phyloP scores from a whole-genome alignment of 2,888 invertebrate species.

The Trypoxylon attenuatum region DNA sequence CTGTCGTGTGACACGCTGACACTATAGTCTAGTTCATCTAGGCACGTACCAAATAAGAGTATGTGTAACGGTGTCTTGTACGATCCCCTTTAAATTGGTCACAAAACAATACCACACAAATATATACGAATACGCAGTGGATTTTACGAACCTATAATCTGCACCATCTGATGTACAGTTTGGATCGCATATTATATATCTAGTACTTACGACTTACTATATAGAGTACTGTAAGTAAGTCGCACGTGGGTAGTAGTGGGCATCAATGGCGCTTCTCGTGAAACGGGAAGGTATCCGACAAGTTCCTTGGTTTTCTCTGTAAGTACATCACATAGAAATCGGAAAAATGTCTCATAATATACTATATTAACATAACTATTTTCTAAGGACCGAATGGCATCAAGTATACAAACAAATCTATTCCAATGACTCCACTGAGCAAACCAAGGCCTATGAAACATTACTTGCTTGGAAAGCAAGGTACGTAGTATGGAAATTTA shows the following conservation, averaged over 20 bases:
- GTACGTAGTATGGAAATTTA: too few species aligned
- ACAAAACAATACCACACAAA: neutral
- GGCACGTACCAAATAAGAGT: too few species aligned
- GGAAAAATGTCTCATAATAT: neutral
- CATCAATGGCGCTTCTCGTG: constrained; percentile 55
- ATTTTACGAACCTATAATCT: neutral
- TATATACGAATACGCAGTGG: too few species aligned
- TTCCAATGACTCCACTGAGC: constrained; percentile 62
- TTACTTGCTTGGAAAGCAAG: constrained; percentile 70
- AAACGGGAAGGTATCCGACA: constrained; percentile 54
- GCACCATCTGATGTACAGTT: neutral
- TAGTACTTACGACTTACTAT: neutral
- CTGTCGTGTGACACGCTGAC: too few species aligned
- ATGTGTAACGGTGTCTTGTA: neutral
- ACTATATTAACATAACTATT: neutral
- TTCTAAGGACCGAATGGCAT: constrained; percentile 67
- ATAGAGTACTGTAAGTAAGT: neutral
- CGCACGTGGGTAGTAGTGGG: constrained; percentile 32
- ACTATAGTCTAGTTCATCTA: too few species aligned
- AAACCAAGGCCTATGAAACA: constrained; percentile 62
- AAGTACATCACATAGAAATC: constrained; percentile 37
- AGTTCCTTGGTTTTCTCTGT: constrained; percentile 68
- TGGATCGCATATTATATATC: neutral
- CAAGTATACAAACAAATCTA: constrained; percentile 66
- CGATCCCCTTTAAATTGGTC: neutral